These are phyloP conservation scores for Rhipidura dahli DNA, from an alignment of 2,113 vertebrate genomes.

Conservation along the genomic window DNA sequence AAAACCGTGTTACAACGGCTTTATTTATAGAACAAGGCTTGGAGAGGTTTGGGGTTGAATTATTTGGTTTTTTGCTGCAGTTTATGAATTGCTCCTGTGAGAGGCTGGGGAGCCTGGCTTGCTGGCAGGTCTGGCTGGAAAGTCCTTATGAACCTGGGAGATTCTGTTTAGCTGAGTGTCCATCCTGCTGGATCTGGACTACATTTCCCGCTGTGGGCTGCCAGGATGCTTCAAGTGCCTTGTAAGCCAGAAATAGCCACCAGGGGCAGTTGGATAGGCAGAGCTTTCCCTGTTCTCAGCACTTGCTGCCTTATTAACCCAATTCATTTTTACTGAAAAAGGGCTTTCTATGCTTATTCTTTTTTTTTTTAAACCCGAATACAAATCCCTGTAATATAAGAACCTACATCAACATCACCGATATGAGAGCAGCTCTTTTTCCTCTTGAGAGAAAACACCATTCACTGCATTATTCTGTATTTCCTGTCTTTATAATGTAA, in stretches of 20 bases:
- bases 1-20: not conserved
- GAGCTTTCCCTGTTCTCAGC: not conserved
- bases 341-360: not conserved
- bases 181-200: not conserved
- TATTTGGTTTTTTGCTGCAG: not conserved
- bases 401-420: not conserved
- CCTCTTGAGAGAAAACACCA: not conserved
- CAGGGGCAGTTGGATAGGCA: not conserved
- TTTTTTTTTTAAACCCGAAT: not conserved
- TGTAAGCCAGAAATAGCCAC: conserved; percentile 12
- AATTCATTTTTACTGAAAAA: not conserved
- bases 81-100: not conserved
- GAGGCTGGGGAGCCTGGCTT: not conserved
- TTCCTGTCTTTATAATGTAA: not conserved
- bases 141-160: not conserved
- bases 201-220: not conserved
- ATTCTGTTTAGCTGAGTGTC: not conserved
- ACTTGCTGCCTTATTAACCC: conserved; percentile 7
- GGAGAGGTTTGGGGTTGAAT: not conserved
- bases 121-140: not conserved
- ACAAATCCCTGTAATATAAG: not conserved
- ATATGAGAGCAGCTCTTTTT: not conserved
- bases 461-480: not conserved
- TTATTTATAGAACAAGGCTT: conserved; percentile 47
- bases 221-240: not conserved